Conservation (phyloP, 1,140 invertebrate species). For the Drosophila guanche region DNA sequence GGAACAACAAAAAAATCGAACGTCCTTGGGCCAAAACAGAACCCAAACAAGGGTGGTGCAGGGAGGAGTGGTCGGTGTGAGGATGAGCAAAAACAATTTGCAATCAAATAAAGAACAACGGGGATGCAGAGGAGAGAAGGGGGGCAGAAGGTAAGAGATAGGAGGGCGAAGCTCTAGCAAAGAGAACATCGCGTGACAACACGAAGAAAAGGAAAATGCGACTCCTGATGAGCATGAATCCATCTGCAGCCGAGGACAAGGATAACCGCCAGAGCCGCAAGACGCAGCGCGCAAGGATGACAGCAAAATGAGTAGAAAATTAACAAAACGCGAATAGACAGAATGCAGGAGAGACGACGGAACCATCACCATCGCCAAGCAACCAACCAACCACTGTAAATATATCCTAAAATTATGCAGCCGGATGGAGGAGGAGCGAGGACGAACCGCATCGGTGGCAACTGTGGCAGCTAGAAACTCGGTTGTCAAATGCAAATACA, state of each 20-base stretch:
- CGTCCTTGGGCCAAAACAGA: constrained; percentile 66
- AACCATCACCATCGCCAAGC: neutral
- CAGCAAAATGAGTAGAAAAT: constrained; percentile 77
- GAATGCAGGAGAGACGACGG: constrained; percentile 52
- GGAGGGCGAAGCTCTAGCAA: constrained; percentile 6
- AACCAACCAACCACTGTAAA: neutral
- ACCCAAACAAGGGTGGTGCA: constrained; percentile 2
- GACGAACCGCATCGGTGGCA: neutral
- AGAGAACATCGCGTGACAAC: constrained; percentile 72
- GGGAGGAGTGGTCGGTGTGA: too few species aligned
- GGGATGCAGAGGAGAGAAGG: neutral
- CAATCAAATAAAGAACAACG: constrained; percentile 55
- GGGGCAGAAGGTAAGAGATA: too few species aligned
- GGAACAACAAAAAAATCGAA: constrained; percentile 64
- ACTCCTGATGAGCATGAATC: constrained; percentile 71
- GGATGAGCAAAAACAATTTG: constrained; percentile 66
- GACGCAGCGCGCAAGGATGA: constrained; percentile 46
- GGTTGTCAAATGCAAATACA: constrained; percentile 73
- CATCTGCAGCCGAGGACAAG: constrained; percentile 32
- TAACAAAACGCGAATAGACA: constrained; percentile 74
- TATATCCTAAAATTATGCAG: constrained; percentile 23
- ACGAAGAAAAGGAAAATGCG: constrained; percentile 50
- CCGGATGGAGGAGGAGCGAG: neutral
- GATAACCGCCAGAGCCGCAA: constrained; percentile 24
- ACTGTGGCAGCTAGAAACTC: constrained; percentile 11